phyloP scores from a whole-genome alignment of 2,113 vertebrate species.

The Pelobates fuscus region DNA sequence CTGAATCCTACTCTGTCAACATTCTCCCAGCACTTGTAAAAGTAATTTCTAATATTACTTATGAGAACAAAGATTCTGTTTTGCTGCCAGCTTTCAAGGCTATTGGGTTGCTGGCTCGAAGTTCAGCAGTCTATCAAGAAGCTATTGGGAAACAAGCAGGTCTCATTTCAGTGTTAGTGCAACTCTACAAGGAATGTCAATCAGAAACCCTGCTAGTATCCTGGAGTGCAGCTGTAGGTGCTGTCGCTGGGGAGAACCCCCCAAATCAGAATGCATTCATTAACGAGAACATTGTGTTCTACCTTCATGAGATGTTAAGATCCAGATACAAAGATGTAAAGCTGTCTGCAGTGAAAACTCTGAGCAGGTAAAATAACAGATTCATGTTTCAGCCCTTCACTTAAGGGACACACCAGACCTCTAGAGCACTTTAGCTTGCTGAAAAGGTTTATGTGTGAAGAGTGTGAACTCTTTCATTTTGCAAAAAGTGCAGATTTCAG shows the following conservation, averaged over 20 bases:
- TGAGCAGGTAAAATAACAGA: constrained; percentile 4
- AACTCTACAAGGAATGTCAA: constrained; percentile 7
- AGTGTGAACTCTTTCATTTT: too few species aligned
- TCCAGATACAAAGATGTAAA: constrained; percentile 13
- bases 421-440: too few species aligned
- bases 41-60: not conserved
- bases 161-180: not conserved
- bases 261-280: not conserved
- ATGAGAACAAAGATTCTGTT: constrained; percentile 6
- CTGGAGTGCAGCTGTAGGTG: constrained; percentile 2
- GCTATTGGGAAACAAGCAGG: constrained; percentile 25
- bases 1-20: not conserved
- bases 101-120: not conserved
- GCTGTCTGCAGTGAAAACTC: not conserved
- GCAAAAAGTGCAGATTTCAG: too few species aligned
- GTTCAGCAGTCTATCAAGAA: not conserved
- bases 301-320: constrained; percentile 14
- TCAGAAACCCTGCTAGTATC: not conserved
- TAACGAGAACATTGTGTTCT: not conserved
- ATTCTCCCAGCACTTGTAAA: constrained; percentile 5
- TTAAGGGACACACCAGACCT: too few species aligned
- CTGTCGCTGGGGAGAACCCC: not conserved
- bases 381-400: too few species aligned
- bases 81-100: not conserved
- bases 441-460: too few species aligned